Percentiles rank a stretch among this genome's conserved stretches.
phyloP scores from a whole-genome alignment of 2,888 invertebrate species.

The Brenthis daphne region DNA sequence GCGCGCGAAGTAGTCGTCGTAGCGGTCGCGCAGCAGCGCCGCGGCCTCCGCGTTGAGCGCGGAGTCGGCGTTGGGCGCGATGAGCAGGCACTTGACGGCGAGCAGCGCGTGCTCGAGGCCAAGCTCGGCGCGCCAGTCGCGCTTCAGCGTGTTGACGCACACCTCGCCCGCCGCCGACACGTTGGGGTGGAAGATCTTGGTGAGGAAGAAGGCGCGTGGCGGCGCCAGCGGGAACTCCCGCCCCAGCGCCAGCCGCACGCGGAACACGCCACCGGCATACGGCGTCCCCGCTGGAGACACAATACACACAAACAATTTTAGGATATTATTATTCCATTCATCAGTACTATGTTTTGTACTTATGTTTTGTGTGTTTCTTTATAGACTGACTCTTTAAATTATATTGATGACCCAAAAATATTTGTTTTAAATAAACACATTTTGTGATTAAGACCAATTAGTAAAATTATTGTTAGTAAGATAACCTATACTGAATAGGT shows the following conservation, averaged over 20 bases:
- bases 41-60: conserved; percentile 98
- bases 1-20: conserved; percentile 92
- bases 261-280: conserved; percentile 93
- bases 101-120: conserved; percentile 97
- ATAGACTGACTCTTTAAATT: too few relatives aligned
- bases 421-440: too few relatives aligned
- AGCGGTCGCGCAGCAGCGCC: conserved; percentile 94
- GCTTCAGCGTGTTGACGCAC: conserved; percentile 97
- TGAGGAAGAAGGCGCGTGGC: conserved; percentile 96
- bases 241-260: conserved; percentile 93
- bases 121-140: conserved; percentile 97
- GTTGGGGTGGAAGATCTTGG: conserved; percentile 98
- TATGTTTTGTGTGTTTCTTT: too few relatives aligned
- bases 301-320: not conserved
- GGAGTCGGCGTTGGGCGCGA: conserved; percentile 98
- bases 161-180: conserved; percentile 97
- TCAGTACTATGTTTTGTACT: too few relatives aligned
- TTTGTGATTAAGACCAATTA: too few relatives aligned
- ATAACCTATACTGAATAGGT: too few relatives aligned
- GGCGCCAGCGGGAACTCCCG: conserved; percentile 96
- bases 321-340: too few relatives aligned
- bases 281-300: conserved; percentile 90
- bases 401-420: too few relatives aligned
- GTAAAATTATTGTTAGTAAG: too few relatives aligned
- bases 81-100: conserved; percentile 95